These are phyloP conservation scores for Perccottus glenii DNA, from an alignment of 2,113 vertebrate species.

Conservation along the genomic window DNA sequence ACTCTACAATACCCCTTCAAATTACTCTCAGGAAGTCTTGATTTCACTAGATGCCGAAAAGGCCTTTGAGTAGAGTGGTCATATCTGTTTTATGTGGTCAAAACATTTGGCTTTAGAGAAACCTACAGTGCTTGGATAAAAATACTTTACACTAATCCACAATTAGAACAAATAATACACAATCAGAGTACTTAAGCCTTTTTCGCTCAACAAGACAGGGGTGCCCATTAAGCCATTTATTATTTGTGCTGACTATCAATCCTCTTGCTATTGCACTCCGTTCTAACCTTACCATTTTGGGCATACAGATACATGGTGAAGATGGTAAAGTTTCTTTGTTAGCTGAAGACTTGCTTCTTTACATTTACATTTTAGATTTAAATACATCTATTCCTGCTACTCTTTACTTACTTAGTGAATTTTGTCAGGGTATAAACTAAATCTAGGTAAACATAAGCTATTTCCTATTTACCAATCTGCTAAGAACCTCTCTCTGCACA, in stretches of 20 bases:
- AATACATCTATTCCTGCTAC: too few species aligned
- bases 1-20: neutral
- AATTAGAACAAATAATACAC: neutral
- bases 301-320: neutral
- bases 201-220: slow-evolving; percentile 2
- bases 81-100: neutral
- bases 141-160: neutral
- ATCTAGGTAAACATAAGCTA: too few species aligned
- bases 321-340: neutral
- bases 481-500: too few species aligned
- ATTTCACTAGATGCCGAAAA: neutral
- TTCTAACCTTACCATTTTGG: neutral
- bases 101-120: neutral
- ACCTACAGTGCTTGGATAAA: neutral
- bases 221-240: neutral
- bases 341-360: too few species aligned
- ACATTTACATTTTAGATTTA: too few species aligned
- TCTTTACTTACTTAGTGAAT: too few species aligned
- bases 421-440: too few species aligned
- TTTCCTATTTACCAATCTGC: too few species aligned
- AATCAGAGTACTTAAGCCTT: neutral
- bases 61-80: slow-evolving; percentile 2
- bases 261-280: neutral
- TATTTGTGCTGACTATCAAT: neutral
- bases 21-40: neutral